A percentile compares a stretch with the other conserved stretches of the same genome.
Conservation (phyloP, 2,888 invertebrate genomes). For the Drosophila fungiperda region DNA sequence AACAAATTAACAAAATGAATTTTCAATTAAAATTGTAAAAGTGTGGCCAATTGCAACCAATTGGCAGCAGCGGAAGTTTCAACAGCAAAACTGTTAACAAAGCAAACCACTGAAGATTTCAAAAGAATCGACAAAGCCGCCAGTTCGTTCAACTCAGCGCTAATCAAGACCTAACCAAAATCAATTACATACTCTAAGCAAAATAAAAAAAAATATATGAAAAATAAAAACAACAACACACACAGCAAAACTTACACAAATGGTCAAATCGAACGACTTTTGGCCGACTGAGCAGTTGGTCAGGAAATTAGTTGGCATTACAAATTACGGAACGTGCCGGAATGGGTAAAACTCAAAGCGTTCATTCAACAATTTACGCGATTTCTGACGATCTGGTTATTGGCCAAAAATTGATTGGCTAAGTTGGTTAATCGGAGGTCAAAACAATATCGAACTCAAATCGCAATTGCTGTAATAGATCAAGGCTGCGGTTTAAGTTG, state of each 20-base stretch:
- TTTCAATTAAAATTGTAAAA: conserved; percentile 59
- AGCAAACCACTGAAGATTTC: conserved; percentile 49
- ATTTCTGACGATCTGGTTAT: conserved; percentile 41
- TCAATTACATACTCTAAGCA: conserved; percentile 38
- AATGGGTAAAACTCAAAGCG: conserved; percentile 33
- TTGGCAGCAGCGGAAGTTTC: conserved; percentile 55
- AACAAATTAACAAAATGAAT: conserved; percentile 66
- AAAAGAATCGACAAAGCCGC: conserved; percentile 45
- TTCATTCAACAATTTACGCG: conserved; percentile 32
- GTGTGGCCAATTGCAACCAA: conserved; percentile 55
- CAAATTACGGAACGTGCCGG: conserved; percentile 41
- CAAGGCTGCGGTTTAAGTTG: conserved; percentile 20
- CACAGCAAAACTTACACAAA: neutral
- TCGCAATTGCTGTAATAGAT: conserved; percentile 17
- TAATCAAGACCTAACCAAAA: conserved; percentile 53
- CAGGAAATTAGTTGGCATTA: conserved; percentile 56
- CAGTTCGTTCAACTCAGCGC: conserved; percentile 57
- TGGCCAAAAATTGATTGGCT: conserved; percentile 40
- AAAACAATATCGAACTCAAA: conserved; percentile 13
- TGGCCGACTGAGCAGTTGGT: conserved; percentile 10
- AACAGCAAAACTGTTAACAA: conserved; percentile 38
- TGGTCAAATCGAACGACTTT: conserved; percentile 16
- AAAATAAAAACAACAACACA: neutral
- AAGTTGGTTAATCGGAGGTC: conserved; percentile 34
- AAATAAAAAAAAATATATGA: conserved; percentile 1